These are phyloP conservation scores for Oceanites oceanicus DNA, from an alignment of 2,113 vertebrate species.

Conservation along the genomic window DNA sequence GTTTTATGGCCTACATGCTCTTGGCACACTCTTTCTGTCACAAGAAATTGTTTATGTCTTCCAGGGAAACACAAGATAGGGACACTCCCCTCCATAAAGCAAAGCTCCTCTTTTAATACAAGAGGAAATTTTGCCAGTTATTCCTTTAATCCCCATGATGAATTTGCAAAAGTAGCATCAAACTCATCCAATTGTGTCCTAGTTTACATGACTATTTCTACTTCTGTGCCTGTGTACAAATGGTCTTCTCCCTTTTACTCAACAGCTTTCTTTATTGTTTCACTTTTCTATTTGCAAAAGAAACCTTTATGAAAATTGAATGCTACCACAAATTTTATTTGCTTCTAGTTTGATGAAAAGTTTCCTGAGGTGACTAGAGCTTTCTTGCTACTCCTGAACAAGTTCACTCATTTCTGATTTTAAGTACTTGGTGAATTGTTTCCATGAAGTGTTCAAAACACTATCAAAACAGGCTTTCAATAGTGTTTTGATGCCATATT, in stretches of 20 bases:
- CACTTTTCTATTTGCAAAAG: neutral
- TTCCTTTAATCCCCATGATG: neutral
- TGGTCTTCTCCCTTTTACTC: neutral
- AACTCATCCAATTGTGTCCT: neutral
- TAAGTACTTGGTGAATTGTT: neutral
- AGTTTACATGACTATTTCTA: neutral
- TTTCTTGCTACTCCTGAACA: neutral
- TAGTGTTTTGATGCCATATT: neutral
- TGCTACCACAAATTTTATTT: neutral
- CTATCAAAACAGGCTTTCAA: neutral
- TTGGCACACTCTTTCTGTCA: neutral
- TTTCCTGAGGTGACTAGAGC: neutral
- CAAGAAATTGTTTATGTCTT: neutral
- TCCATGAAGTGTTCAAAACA: neutral
- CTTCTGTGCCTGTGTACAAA: neutral
- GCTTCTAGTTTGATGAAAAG: neutral
- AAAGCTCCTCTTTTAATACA: neutral
- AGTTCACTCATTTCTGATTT: neutral
- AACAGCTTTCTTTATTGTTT: neutral
- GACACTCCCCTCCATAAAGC: neutral
- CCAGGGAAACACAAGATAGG: neutral
- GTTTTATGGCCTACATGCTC: neutral
- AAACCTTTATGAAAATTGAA: neutral
- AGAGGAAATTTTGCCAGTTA: neutral
- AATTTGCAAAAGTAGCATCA: neutral